Base-by-base conservation (phyloP, 2,888 invertebrate species). In the Netelia inedita region DNA sequence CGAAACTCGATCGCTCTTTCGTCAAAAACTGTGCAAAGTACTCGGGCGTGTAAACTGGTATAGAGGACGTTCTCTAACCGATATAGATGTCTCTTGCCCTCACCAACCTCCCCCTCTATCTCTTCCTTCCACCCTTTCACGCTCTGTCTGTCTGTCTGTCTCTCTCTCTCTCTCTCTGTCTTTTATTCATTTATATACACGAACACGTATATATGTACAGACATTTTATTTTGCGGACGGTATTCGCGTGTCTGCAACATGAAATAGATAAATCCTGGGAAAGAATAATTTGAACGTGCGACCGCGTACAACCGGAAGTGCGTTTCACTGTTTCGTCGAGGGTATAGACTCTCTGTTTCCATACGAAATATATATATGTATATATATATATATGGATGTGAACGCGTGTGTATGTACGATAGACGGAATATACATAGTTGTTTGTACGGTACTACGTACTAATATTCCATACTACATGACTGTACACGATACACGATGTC, bases 261-360 rank as follows among this genome's bases (percentile, higher is more conserved):
- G 59, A 79, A 83, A 83, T 83, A 75, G 79, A 79, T 72, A 71
- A 66, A 79, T 75, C 59, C 75, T 11, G 75, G 59, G 65, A 75
- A 79, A 71, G 71, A 79, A 83, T 83, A 79, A 83, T 79, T 83
- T 75, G 41, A 75, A 75, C 50, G 75, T 72, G 75, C 78, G 65
- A 23, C 61, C 16, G 41, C 72, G 61, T 75, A 72, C 68, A 71
- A 75, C 43, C 79, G 75, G 59, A 83, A 83, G 80, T 83, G 83
- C 75, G 83, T 80, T 83, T 83, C 74, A 83, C 79, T 80, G 83
- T 83, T 80, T 59, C n/a, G 35, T 73, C 46, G 73, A n/a, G n/a
- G 72, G 55, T 73, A 41, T 21, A 11, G 14, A 28, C 68, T 46
- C 23, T 28, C 57, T n/a, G 46, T 46, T 10, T 46, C 35, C 35